These are phyloP conservation scores for Erythrolamprus reginae DNA, from an alignment of 2,113 vertebrate species.

Conservation along the genomic window DNA sequence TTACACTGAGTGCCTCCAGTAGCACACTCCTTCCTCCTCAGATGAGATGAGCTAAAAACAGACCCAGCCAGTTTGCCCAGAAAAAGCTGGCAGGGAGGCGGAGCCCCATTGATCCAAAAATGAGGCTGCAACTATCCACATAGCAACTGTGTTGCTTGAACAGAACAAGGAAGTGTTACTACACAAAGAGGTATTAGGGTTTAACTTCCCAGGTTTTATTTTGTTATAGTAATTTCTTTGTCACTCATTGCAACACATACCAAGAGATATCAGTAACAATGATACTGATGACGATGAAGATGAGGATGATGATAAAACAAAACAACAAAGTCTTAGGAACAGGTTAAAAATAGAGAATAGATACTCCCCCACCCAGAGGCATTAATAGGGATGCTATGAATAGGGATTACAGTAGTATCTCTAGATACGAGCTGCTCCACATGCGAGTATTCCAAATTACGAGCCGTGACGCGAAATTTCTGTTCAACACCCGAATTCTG, in stretches of 20 bases:
- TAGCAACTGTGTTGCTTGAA: not conserved
- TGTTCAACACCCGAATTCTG: too few species aligned
- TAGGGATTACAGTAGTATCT: too few species aligned
- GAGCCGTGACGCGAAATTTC: too few species aligned
- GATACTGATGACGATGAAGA: not conserved
- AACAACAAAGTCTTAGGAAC: not conserved
- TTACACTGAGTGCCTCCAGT: not conserved
- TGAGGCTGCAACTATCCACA: not conserved
- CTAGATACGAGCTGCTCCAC: too few species aligned
- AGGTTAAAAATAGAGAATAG: not conserved
- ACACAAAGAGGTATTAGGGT: not conserved
- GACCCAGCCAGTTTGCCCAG: not conserved
- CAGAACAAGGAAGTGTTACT: not conserved
- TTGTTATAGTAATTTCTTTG: not conserved
- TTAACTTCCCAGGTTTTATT: not conserved
- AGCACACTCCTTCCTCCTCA: not conserved
- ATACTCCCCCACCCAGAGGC: not conserved
- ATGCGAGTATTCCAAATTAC: too few species aligned
- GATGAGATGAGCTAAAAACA: not conserved
- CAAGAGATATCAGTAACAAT: not conserved
- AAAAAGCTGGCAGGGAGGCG: not conserved
- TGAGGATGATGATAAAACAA: not conserved
- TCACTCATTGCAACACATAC: not conserved
- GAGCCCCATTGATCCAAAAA: not conserved
- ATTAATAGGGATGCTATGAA: not conserved